Percentiles rank a stretch among this genome's conserved stretches.
phyloP scores from a whole-genome alignment of 1,140 invertebrate species.

The Macrosteles quadrilineatus region DNA sequence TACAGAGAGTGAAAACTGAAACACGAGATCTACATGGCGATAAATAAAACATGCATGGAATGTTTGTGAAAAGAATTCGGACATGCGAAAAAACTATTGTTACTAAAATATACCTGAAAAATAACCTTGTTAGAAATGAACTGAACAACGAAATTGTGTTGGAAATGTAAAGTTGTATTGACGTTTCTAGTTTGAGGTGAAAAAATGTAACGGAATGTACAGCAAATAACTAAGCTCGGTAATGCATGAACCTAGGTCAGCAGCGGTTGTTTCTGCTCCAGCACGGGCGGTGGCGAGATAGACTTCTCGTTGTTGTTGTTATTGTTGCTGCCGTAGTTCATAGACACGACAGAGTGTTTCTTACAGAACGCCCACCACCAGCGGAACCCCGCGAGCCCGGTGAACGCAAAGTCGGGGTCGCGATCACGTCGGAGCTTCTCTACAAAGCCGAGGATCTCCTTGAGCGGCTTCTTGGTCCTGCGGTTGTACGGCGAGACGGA shows the following conservation, averaged over 20 bases:
- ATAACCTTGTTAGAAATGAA: too few species aligned
- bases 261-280: background rate
- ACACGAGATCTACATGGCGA: too few species aligned
- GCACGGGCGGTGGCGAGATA: constrained; percentile 6
- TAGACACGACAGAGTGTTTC: constrained; percentile 71
- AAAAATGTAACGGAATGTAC: too few species aligned
- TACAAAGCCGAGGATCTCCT: constrained; percentile 65
- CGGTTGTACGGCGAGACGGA: constrained; percentile 70
- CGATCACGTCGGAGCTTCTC: constrained; percentile 60
- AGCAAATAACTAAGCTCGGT: too few species aligned
- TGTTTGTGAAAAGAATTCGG: too few species aligned
- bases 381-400: constrained; percentile 66
- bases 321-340: constrained; percentile 55
- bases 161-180: too few species aligned
- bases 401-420: constrained; percentile 65
- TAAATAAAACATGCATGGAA: too few species aligned
- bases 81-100: too few species aligned
- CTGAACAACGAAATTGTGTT: too few species aligned
- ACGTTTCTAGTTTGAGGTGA: too few species aligned
- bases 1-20: too few species aligned
- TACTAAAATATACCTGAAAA: too few species aligned
- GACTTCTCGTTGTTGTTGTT: constrained; percentile 27
- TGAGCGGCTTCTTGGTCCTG: constrained; percentile 67
- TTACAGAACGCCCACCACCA: constrained; percentile 85
- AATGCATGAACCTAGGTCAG: background rate